Conservation (phyloP, 2,113 vertebrate species). For the Meriones unguiculatus region DNA sequence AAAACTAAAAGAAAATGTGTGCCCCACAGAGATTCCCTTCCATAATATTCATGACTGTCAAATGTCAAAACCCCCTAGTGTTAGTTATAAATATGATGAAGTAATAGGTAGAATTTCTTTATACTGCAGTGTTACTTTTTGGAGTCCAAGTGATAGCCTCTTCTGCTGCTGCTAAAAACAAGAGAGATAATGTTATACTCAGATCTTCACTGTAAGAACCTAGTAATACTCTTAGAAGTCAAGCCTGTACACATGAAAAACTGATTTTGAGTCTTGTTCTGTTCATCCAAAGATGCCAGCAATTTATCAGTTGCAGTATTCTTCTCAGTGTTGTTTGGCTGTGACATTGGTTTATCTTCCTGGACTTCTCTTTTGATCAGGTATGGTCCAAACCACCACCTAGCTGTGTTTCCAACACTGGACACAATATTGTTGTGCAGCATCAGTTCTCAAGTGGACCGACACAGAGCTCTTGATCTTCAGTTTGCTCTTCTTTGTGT, state of each 20-base stretch:
- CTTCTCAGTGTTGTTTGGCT: too few relatives aligned
- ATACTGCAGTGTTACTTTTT: background rate
- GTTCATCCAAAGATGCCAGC: background rate
- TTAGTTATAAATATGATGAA: background rate
- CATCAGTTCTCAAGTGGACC: background rate
- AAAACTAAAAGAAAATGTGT: too few relatives aligned
- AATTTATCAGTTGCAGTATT: background rate
- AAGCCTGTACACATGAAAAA: background rate
- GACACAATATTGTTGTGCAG: background rate
- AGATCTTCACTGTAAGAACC: background rate
- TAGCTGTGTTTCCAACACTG: background rate
- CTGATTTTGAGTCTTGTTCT: background rate
- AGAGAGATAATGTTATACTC: background rate
- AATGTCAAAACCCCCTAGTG: background rate
- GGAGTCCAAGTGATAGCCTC: background rate
- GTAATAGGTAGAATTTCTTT: background rate
- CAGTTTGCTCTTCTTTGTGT: background rate
- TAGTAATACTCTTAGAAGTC: background rate
- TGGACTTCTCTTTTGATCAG: background rate
- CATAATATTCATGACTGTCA: too few relatives aligned
- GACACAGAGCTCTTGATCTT: background rate
- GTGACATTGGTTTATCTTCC: background rate
- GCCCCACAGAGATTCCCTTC: too few relatives aligned
- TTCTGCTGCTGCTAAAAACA: background rate
- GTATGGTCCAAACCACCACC: too few relatives aligned